These are phyloP conservation scores for Siniperca scherzeri DNA, from an alignment of 2,797 vertebrate genomes.

Conservation along the genomic window DNA sequence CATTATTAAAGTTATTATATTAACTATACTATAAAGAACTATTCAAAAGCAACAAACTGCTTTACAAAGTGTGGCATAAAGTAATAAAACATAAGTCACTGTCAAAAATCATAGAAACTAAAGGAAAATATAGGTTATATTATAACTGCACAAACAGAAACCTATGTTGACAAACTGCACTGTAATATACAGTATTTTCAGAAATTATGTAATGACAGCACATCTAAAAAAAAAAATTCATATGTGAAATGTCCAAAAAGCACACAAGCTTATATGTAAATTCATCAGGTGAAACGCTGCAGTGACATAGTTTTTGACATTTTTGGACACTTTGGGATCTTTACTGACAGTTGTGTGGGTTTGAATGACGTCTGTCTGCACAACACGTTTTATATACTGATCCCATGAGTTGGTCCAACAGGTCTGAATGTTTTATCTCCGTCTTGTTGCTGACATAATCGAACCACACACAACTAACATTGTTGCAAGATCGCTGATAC, in stretches of 20 bases:
- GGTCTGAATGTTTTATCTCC: conserved; percentile 3
- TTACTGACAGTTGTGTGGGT: neutral
- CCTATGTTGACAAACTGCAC: neutral
- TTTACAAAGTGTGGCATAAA: neutral
- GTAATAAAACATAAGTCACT: neutral
- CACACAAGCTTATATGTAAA: neutral
- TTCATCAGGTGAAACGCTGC: neutral
- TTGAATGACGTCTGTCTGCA: neutral
- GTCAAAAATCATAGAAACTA: neutral
- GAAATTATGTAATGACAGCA: neutral
- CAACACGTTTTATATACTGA: neutral
- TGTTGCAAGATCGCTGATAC: neutral
- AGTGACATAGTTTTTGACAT: neutral
- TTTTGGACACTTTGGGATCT: neutral
- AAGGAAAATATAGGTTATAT: neutral
- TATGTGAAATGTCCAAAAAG: neutral
- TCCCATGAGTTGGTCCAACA: neutral
- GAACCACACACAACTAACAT: neutral
- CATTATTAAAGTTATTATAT: neutral
- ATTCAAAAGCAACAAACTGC: neutral
- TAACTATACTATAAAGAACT: neutral
- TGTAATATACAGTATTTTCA: neutral
- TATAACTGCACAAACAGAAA: neutral
- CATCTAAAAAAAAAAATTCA: neutral
- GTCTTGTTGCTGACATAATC: neutral